Conservation (phyloP, 2,888 invertebrate species). For the Rhynchonema sp. region DNA sequence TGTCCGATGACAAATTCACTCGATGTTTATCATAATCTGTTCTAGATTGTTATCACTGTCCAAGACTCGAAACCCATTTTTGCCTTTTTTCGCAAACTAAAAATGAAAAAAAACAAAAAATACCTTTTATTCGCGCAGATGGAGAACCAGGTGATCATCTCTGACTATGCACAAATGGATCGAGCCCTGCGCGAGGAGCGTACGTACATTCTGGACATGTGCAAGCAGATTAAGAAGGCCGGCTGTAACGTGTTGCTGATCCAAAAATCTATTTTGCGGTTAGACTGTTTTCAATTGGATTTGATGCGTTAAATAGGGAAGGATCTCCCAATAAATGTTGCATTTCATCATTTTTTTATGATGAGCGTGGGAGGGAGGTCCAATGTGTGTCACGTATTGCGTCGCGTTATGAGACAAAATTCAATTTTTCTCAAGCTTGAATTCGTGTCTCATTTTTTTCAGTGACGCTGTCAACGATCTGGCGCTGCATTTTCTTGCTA, state of each 20-base stretch:
- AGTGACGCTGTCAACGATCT: slow-evolving; percentile 91
- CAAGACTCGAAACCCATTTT: too few species aligned
- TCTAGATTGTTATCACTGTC: too few species aligned
- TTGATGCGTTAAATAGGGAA: too few species aligned
- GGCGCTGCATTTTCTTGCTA: slow-evolving; percentile 90
- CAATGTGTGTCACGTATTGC: neutral
- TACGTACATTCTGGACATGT: slow-evolving; percentile 87
- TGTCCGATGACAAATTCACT: too few species aligned
- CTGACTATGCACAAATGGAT: slow-evolving; percentile 99
- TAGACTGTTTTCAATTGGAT: too few species aligned
- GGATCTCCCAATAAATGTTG: too few species aligned
- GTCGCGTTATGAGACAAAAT: neutral
- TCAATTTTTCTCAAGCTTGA: too few species aligned
- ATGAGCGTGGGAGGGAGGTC: too few species aligned
- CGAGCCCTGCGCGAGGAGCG: slow-evolving; percentile 90
- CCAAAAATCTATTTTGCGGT: slow-evolving; percentile 58
- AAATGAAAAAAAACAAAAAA: neutral
- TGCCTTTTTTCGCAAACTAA: too few species aligned
- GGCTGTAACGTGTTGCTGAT: slow-evolving; percentile 94
- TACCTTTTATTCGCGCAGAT: slow-evolving; percentile 42
- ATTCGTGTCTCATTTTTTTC: slow-evolving; percentile 17
- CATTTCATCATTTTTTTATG: too few species aligned
- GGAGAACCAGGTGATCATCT: slow-evolving; percentile 76
- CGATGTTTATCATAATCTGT: too few species aligned
- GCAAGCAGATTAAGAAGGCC: slow-evolving; percentile 92